Percentiles rank a stretch among this genome's conserved stretches.
phyloP scores from a whole-genome alignment of 2,113 vertebrate species.

The Calidris pugnax region DNA sequence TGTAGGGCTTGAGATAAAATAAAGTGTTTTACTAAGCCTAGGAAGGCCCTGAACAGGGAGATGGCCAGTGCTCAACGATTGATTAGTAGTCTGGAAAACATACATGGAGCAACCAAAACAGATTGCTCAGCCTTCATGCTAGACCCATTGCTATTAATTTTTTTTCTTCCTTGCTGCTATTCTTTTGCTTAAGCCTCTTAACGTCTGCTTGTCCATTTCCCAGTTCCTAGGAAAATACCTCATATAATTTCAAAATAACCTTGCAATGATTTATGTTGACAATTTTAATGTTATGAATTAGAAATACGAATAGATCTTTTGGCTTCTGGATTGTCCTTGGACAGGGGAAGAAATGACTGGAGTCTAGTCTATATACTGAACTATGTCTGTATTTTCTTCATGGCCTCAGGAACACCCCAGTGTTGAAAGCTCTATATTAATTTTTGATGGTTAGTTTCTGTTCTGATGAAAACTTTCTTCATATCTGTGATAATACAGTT shows the following conservation, averaged over 20 bases:
- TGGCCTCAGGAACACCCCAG: background rate
- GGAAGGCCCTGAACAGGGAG: background rate
- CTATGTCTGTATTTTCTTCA: background rate
- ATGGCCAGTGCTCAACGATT: background rate
- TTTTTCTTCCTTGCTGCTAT: background rate
- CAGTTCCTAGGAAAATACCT: background rate
- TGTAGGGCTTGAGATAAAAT: background rate
- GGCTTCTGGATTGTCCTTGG: background rate
- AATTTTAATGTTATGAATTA: background rate
- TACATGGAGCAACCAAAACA: background rate
- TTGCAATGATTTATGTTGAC: constrained; percentile 10
- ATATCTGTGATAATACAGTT: background rate
- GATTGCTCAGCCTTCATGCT: background rate
- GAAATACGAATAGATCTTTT: background rate
- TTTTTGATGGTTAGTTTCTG: constrained; percentile 24
- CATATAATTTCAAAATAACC: background rate
- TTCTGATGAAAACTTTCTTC: constrained; percentile 12
- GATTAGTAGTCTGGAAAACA: background rate
- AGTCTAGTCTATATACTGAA: background rate
- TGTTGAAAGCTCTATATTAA: constrained; percentile 11
- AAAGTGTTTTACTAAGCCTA: background rate
- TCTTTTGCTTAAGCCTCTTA: constrained; percentile 4
- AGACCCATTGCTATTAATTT: background rate
- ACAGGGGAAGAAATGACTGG: constrained; percentile 8
- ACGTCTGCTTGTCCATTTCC: background rate